Base-by-base conservation (phyloP, 2,113 vertebrate species). In the Tauraco erythrolophus region DNA sequence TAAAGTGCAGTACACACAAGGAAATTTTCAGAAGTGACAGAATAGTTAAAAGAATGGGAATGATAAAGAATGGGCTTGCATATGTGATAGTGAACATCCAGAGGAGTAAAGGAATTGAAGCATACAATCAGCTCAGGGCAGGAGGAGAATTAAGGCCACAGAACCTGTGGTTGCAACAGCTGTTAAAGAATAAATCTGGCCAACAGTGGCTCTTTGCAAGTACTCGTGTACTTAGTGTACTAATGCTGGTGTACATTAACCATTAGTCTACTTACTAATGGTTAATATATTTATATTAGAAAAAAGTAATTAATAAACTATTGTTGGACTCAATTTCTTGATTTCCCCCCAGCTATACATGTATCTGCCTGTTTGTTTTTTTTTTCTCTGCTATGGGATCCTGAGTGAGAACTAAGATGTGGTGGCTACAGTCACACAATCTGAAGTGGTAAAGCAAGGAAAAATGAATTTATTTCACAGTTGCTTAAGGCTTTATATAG, bases 161-260 rank as follows among this genome's bases (percentile, higher is more conserved):
- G 62, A 88, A 66, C 31, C 10, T 54, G 54, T 30, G 57, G 56
- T 12, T 83, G 14, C 30, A 89, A 53, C 5, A 76, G 45, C 48
- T 79, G 21, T 68, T 85, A 50, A 60, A 65, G 74, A 76, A 89
- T 35, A 75, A 56, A 69, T 45, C 50, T 68, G 48, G 27, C 75
- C 31, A 65, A 31, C 24, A 61, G 43, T 19, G 31, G 19, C 53
- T 88, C 6, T 69, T 79, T 72, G 54, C 66, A 69, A 80, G n/a
- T 69, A 66, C 41, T 19, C 13, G 46, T 23, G 77, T 94, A 80
- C 69, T 75, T 51, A 14, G 60, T 78, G 69, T 88, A 64, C 77
- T 79, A 75, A 65, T 64, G 30, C 82, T 88, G 68, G 66, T 90
- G 86, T 88, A 88, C 50, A 74, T 86, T 92, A 96, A 96, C 75